Conservation (phyloP, 2,888 invertebrate genomes). For the Zhuqinia jingwanae region DNA sequence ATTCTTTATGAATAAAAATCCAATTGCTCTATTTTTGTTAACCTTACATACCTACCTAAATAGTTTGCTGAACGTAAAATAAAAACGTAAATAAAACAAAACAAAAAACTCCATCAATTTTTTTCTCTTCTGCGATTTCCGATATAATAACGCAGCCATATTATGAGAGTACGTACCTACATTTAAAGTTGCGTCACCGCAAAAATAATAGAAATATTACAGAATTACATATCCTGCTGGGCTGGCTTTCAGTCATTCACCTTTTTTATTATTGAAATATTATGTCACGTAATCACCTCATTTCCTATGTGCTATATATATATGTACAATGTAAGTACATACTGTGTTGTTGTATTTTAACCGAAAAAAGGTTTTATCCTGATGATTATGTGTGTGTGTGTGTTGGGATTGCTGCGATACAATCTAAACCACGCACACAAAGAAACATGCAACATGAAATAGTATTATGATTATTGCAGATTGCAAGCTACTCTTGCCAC, state of each 20-base stretch:
- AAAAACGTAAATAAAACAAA: too few relatives aligned
- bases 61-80: too few relatives aligned
- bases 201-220: slow-evolving; percentile 33
- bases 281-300: slow-evolving; percentile 32
- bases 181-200: slow-evolving; percentile 20
- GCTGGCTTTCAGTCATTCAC: slow-evolving; percentile 30
- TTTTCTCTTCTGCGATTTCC: too few relatives aligned
- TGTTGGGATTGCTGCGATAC: too few relatives aligned
- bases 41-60: neutral
- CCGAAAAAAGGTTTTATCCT: slow-evolving; percentile 4
- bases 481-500: neutral
- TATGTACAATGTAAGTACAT: too few relatives aligned
- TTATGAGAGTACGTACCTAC: neutral
- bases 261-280: slow-evolving; percentile 39
- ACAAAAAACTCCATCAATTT: too few relatives aligned
- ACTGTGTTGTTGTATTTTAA: neutral
- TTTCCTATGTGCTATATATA: neutral
- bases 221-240: neutral
- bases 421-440: slow-evolving; percentile 2
- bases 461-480: slow-evolving; percentile 24
- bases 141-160: too few relatives aligned
- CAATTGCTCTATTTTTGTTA: slow-evolving; percentile 23
- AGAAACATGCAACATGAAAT: slow-evolving; percentile 38
- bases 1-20: neutral
- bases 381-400: too few relatives aligned